Evolutionary conservation across 2,888 invertebrate species (phyloP).

Genomic region (Troides aeacus): DNA sequence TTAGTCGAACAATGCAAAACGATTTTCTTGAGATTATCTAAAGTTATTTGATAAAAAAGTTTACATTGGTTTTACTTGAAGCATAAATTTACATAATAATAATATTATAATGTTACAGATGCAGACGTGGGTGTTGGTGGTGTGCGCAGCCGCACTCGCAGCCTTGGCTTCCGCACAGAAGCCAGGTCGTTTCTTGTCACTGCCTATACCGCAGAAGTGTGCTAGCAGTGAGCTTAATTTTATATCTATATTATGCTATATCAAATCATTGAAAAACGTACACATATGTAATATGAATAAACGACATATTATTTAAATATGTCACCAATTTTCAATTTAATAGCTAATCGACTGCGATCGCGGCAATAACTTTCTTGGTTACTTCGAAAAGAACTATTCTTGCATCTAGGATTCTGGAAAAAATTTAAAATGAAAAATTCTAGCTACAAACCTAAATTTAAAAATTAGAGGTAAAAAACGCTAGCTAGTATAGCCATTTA

Average conservation of each 20-base stretch:
- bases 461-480: not conserved
- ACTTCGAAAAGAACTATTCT: too few relatives aligned
- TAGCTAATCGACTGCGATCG: not conserved
- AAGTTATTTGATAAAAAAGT: not conserved
- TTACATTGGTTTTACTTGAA: not conserved
- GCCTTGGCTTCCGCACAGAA: conserved; percentile 84
- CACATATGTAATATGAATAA: not conserved
- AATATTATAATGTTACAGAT: conserved; percentile 72
- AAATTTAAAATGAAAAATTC: too few relatives aligned
- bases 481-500: not conserved
- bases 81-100: not conserved
- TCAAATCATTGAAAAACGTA: not conserved
- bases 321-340: not conserved
- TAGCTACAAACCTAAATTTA: not conserved
- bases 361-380: not conserved
- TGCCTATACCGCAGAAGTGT: conserved; percentile 90
- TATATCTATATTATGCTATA: not conserved
- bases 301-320: not conserved
- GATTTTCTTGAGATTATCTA: too few relatives aligned
- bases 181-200: conserved; percentile 90
- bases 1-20: too few relatives aligned
- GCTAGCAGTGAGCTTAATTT: conserved; percentile 86
- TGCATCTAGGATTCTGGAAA: too few relatives aligned
- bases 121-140: conserved; percentile 84
- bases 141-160: conserved; percentile 72